Conservation (phyloP, 2,888 invertebrate genomes). For the Cephus runcator region DNA sequence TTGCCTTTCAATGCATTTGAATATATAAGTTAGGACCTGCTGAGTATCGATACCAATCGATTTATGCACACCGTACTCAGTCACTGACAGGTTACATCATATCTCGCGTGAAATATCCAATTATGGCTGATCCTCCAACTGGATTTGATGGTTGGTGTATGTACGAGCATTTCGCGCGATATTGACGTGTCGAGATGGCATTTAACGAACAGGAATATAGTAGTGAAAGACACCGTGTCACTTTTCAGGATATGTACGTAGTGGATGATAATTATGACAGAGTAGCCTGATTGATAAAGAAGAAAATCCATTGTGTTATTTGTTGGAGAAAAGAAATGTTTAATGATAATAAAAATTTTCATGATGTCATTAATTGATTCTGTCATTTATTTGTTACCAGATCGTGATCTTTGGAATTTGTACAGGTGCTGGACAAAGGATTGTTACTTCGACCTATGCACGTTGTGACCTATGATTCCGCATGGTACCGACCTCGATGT, state of each 20-base stretch:
- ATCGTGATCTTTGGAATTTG: too few relatives aligned
- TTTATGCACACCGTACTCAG: constrained; percentile 2
- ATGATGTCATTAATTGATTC: background rate
- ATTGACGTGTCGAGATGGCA: background rate
- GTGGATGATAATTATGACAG: background rate
- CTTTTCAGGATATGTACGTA: background rate
- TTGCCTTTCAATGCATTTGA: background rate
- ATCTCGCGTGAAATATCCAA: constrained; percentile 4
- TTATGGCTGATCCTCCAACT: background rate
- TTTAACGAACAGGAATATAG: background rate
- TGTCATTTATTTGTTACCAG: background rate
- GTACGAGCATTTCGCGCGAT: background rate
- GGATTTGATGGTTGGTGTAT: background rate
- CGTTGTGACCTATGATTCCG: background rate
- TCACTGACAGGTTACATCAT: constrained; percentile 1
- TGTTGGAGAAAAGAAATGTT: background rate
- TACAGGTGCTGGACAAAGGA: background rate
- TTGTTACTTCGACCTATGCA: background rate
- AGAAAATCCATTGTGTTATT: background rate
- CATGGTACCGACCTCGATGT: too few relatives aligned
- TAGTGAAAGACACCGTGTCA: background rate
- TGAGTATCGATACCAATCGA: constrained; percentile 1
- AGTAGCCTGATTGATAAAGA: background rate
- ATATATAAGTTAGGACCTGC: background rate
- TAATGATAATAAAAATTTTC: background rate